Base-by-base conservation (phyloP, 2,888 invertebrate genomes). In the Panopea generosa region DNA sequence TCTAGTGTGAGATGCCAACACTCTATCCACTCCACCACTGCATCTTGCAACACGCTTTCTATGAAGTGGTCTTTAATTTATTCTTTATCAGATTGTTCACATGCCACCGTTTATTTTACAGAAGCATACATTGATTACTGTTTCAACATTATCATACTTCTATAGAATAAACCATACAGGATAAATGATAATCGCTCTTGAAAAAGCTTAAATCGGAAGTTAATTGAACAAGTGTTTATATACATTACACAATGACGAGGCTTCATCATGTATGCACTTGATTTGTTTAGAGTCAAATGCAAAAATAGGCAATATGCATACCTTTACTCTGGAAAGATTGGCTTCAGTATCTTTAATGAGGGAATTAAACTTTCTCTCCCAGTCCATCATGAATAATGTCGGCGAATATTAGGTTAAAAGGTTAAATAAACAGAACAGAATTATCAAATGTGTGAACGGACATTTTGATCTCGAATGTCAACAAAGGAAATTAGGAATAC, bases 341-440 rank as follows among this genome's bases (percentile, higher is more conserved):
- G 82, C 78, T 40, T 82, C 76, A 20, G 78, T 78, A 29, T 82
- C 82, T 45, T 74, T 76, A 1, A 82, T 24, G 33, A 82, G 76
- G 16, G 82, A 76, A 40, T 63, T 69, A 50, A 82, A 82, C 53
- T 78, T 82, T 57, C 59, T 76, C 65, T 82, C 82, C 82, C 82
- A 82, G 47, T 79, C 76, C 82, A 82, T 82, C 29, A 65, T 65
- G 6, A 45, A 4, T 9, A 4, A 45, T 18, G 6, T 45, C 16
- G 9, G n/a, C 16, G 16, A 18, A 9, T 9, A 27, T n/a, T 16
- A 22, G 18, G 7, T 16, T 33, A 40, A 40, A 49, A 14, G 27
- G 18, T 24, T 14, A 24, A 47, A 6, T 20, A 49, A 56, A 29
- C 27, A 33, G 6, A 33, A 33, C 33, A 11, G 33, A 33, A 33